Evolutionary conservation across 2,888 invertebrate species (phyloP), one percentile per base, ranked within the genome.

Genomic region (Megalurothrips usitatus): DNA sequence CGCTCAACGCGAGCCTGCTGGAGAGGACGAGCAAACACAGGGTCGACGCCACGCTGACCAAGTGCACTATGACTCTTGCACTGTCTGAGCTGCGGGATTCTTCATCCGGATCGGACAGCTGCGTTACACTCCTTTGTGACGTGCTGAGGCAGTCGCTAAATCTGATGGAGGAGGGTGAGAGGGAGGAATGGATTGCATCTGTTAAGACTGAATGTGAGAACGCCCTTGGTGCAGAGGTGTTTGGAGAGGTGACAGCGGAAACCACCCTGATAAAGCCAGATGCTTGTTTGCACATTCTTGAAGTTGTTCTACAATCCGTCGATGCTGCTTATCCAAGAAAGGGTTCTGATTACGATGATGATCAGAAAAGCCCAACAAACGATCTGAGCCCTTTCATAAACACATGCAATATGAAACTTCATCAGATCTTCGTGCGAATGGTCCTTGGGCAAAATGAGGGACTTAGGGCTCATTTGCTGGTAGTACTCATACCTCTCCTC

Each of bases 371-470:
- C 12, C 68, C 68, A 26, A 75, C 26, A 1, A 75, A 26, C 26
- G 68, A 75, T 75, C 26, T 75, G 3, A 75, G 68, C 26, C 68
- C 68, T 26, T 75, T 75, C 12, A 75, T 75, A 10, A 75, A 75
- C 26, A 75, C 68, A 8, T 75, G 68, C 10, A 75, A 75, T 12
- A 75, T 75, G 68, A 75, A 75, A 12, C 26, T 75, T 12, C 68
- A 75, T 75, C 68, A 75, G 26, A 75, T 75, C 26, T 75, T 75
- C 26, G 68, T 75, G 12, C 26, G 26, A 75, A 75, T 75, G 68
- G 68, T 75, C 23, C 26, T 75, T 9, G 68, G 68, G 10, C 23
- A 75, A 12, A 75, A 75, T 75, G 68, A 75, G 23, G 68, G 68
- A 75, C 26, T 12, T 8, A 75, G 68, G 10, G 68, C 68, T 23